These are phyloP conservation scores for Drosophila algonquin DNA, from an alignment of 2,888 invertebrate species.

Conservation along the genomic window DNA sequence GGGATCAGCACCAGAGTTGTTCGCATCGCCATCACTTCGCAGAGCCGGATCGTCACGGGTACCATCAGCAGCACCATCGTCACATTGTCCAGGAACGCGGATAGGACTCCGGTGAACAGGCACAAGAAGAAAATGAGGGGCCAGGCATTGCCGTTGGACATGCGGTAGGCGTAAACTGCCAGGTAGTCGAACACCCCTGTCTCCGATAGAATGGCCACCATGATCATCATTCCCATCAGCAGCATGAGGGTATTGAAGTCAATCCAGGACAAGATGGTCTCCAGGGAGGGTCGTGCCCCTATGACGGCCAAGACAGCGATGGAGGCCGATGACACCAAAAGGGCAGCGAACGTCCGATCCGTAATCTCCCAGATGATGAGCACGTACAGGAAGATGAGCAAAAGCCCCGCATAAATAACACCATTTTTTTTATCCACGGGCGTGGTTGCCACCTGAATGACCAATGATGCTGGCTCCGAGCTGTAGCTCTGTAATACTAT, in stretches of 20 bases:
- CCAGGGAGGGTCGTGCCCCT: conserved; percentile 87
- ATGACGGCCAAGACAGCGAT: conserved; percentile 88
- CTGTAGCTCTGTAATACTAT: neutral
- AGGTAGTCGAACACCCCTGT: conserved; percentile 91
- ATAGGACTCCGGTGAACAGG: conserved; percentile 87
- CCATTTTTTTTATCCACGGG: conserved; percentile 88
- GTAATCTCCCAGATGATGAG: conserved; percentile 91
- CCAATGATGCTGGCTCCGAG: neutral
- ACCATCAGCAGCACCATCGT: conserved; percentile 90
- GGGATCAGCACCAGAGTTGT: conserved; percentile 93
- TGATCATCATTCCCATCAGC: conserved; percentile 91
- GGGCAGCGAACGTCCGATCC: conserved; percentile 83
- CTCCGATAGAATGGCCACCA: conserved; percentile 90
- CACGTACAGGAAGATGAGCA: conserved; percentile 90
- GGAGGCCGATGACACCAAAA: conserved; percentile 86
- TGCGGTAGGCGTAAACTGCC: conserved; percentile 87
- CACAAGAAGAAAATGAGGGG: conserved; percentile 89
- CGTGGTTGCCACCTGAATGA: conserved; percentile 76
- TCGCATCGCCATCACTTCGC: conserved; percentile 93
- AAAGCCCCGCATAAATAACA: conserved; percentile 88
- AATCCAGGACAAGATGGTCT: conserved; percentile 89
- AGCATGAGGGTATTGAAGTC: conserved; percentile 89
- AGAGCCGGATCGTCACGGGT: conserved; percentile 90
- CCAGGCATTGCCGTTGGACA: conserved; percentile 89
- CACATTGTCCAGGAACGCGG: conserved; percentile 90